phyloP scores from a whole-genome alignment of 2,797 vertebrate genomes.

The Gymnoscopelus braueri region DNA sequence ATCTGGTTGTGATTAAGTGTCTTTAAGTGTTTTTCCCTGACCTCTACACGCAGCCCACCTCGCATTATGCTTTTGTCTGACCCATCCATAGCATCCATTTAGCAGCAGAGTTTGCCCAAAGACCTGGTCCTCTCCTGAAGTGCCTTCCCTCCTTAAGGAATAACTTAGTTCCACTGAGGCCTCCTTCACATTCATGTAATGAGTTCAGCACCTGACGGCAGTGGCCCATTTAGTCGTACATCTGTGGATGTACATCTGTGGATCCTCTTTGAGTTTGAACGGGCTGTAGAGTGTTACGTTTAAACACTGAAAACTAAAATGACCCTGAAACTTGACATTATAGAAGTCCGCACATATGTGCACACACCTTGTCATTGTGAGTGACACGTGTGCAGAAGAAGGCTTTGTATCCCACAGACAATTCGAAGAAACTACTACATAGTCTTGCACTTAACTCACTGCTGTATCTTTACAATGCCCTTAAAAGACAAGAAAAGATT shows the following conservation, averaged over 20 bases:
- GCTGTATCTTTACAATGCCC: too few relatives aligned
- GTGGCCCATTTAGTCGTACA: constrained; percentile 33
- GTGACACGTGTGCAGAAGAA: too few relatives aligned
- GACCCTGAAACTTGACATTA: constrained; percentile 2
- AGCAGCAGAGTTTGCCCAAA: too few relatives aligned
- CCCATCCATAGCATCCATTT: constrained; percentile 17
- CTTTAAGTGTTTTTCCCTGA: constrained; percentile 43
- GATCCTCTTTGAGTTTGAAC: constrained; percentile 9
- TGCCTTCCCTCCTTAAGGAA: constrained; percentile 61
- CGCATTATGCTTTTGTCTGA: constrained; percentile 42
- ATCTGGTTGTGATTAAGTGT: constrained; percentile 21
- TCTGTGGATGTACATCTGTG: constrained; percentile 1
- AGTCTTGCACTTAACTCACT: too few relatives aligned
- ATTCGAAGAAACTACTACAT: too few relatives aligned
- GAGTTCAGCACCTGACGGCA: constrained; percentile 57
- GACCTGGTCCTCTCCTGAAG: not conserved
- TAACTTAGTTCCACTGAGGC: constrained; percentile 58
- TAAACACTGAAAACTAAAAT: constrained; percentile 5
- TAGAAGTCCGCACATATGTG: too few relatives aligned
- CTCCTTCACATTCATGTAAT: constrained; percentile 48
- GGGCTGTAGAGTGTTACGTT: not conserved
- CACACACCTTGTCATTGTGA: too few relatives aligned
- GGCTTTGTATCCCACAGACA: too few relatives aligned
- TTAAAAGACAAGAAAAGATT: too few relatives aligned
- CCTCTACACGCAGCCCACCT: constrained; percentile 40